Percentiles rank a stretch among this genome's conserved stretches.
phyloP scores from a whole-genome alignment of 2,113 vertebrate genomes.

The Actenoides hombroni region DNA sequence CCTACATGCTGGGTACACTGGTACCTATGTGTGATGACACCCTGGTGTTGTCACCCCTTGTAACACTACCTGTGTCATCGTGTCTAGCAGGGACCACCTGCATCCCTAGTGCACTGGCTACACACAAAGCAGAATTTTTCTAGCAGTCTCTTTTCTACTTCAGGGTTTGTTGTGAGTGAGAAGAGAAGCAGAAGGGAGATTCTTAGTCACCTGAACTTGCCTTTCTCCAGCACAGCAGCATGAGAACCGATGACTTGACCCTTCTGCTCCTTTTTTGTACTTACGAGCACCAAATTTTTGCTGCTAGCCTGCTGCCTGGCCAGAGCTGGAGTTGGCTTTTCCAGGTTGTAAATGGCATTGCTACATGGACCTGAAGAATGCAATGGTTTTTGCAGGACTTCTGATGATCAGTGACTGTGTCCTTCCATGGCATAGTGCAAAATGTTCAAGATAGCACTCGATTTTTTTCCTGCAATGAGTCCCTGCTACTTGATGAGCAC shows the following conservation, averaged over 20 bases:
- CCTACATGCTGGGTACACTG: fast-evolving
- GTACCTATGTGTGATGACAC: not conserved
- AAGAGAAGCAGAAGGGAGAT: not conserved
- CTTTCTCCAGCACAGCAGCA: not conserved
- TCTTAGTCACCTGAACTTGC: not conserved
- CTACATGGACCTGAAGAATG: not conserved
- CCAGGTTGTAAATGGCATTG: not conserved
- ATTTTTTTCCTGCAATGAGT: not conserved
- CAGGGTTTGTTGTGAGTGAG: not conserved
- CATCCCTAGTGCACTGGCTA: not conserved
- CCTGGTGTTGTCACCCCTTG: not conserved
- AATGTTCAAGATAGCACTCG: not conserved
- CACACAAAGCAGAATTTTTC: fast-evolving
- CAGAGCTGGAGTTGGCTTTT: not conserved
- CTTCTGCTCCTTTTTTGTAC: not conserved
- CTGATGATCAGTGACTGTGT: not conserved
- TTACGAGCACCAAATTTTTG: not conserved
- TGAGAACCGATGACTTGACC: not conserved
- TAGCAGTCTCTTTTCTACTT: not conserved
- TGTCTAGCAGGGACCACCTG: fast-evolving
- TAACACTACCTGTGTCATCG: too few relatives aligned
- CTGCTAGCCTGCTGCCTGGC: not conserved
- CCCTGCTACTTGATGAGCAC: not conserved
- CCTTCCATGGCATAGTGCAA: not conserved
- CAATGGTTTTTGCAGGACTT: not conserved